Evolutionary conservation across 2,113 vertebrate species (phyloP), one percentile per base, ranked within the genome.

Genomic region (Rana temporaria): DNA sequence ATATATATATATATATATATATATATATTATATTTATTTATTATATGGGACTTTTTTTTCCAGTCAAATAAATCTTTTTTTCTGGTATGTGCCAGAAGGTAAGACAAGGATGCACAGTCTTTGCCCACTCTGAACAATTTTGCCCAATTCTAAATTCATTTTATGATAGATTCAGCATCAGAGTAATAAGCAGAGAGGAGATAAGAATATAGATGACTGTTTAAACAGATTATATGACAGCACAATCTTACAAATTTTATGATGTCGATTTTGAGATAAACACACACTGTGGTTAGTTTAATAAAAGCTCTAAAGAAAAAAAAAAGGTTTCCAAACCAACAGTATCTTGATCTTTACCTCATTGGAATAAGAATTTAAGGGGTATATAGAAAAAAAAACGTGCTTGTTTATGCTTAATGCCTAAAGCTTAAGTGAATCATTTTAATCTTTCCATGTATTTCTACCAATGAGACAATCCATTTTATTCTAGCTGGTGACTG

Each of bases 401-500:
- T n/a, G 12, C 0, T 60, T 32, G 42, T 42, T 20, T 22, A 19
- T 63, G 4, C 9, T 42, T 22, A 17, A 38, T 30, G 26, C 1
- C 3, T 63, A 17, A 42, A 3, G 9, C n/a, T 30, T 8, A 65
- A n/a, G 63, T 62, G 22, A 66, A 66, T 16, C 32, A 32, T 30
- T 11, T 67, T 17, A 67, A 32, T 55, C n/a, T 48, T 53, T 66
- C 18, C 26, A 42, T n/a, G 1, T 56, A 22, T 15, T 42, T 18
- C 24, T 32, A 14, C 68, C 55, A 26, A 24, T 79, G 42, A 11
- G 19, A 78, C 66, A 78, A 78, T 78, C 53, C 55, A 56, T 79
- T 15, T 19, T 79, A 67, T 19, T 79, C 63, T 78, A 53, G 60
- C 38, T 66, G 76, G 42, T 66, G 48, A 78, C 48, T 66, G 22